Evolutionary conservation across 2,888 invertebrate species (phyloP).

Genomic region (Xanthia icteritia): DNA sequence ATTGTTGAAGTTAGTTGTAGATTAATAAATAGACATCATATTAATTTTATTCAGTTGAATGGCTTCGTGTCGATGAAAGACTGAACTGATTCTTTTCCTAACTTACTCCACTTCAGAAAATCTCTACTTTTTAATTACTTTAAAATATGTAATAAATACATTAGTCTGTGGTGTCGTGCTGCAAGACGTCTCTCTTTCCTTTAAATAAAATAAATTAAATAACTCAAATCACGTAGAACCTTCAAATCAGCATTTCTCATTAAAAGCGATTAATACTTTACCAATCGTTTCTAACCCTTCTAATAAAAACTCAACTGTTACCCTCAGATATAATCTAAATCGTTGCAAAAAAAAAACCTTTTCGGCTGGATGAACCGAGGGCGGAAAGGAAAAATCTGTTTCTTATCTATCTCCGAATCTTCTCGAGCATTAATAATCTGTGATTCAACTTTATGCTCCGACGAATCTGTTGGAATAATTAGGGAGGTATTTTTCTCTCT

Average conservation of each 20-base stretch:
- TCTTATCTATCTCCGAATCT: constrained; percentile 49
- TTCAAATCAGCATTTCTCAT: neutral
- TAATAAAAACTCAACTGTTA: constrained; percentile 29
- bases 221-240: no score
- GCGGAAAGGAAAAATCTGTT: constrained; percentile 49
- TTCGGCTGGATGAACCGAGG: constrained; percentile 37
- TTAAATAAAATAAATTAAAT: neutral
- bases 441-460: constrained; percentile 52
- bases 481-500: constrained; percentile 17
- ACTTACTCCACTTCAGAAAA: no score
- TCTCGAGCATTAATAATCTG: constrained; percentile 55
- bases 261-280: constrained; percentile 18
- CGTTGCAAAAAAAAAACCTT: constrained; percentile 43
- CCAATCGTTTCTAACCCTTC: neutral
- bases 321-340: constrained; percentile 46
- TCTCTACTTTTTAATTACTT: neutral
- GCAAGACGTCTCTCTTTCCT: neutral
- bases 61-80: neutral
- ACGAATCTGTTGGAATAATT: constrained; percentile 52
- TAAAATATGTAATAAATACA: neutral
- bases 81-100: neutral
- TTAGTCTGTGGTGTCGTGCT: neutral
- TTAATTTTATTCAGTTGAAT: neutral
- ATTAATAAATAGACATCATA: neutral
- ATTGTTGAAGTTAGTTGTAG: neutral